Conservation (phyloP, 2,888 invertebrate species). For the Onthophagus sagittarius region DNA sequence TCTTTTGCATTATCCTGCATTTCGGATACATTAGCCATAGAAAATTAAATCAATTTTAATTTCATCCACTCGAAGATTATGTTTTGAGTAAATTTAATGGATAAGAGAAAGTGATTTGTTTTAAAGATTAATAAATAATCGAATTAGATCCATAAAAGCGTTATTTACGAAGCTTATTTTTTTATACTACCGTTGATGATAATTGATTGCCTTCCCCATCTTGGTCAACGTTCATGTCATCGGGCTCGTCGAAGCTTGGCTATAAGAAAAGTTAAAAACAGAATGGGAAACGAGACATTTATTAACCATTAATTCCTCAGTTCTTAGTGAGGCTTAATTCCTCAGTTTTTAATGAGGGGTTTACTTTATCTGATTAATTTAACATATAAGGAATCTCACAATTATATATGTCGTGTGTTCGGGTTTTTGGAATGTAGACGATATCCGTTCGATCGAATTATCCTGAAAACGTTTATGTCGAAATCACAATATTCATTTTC, state of each 20-base stretch:
- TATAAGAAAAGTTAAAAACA: slow-evolving; percentile 21
- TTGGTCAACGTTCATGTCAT: slow-evolving; percentile 21
- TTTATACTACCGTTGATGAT: slow-evolving; percentile 4
- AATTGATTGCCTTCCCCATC: slow-evolving; percentile 19
- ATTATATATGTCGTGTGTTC: no score
- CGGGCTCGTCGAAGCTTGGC: no score
- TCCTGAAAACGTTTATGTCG: no score
- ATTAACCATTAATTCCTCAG: not conserved
- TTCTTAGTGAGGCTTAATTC: not conserved
- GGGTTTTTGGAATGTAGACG: no score
- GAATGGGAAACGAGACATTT: not conserved
- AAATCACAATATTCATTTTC: no score
- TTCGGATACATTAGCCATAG: no score
- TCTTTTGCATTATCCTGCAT: no score
- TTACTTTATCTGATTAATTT: not conserved
- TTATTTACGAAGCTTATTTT: slow-evolving; percentile 7
- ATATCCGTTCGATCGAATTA: no score
- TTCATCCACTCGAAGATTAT: no score
- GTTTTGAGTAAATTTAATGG: no score
- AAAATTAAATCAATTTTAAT: no score
- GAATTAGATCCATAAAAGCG: not conserved
- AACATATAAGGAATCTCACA: not conserved
- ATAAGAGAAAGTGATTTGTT: not conserved
- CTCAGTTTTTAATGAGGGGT: no score
- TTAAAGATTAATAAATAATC: not conserved